These are phyloP conservation scores for Ceriagrion tenellum DNA, from an alignment of 2,888 invertebrate species.

Conservation along the genomic window DNA sequence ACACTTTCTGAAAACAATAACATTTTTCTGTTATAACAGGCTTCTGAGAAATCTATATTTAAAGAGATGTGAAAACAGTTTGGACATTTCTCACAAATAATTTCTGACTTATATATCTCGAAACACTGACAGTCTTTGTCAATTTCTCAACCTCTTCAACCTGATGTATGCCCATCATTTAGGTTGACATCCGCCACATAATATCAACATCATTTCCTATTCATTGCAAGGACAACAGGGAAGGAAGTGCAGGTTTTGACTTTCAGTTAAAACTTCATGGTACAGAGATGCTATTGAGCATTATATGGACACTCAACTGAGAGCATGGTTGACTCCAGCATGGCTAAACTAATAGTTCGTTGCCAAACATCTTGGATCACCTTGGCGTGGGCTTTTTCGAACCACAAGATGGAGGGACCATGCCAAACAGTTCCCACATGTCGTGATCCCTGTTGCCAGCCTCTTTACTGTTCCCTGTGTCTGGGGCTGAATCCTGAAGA, in stretches of 20 bases:
- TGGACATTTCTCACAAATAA: neutral
- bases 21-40: neutral
- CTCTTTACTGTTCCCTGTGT: slow-evolving; percentile 14
- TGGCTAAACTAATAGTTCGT: neutral
- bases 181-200: neutral
- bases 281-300: neutral
- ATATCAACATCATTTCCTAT: neutral
- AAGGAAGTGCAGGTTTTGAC: neutral
- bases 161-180: neutral
- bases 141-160: neutral
- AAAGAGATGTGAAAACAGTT: neutral
- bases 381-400: slow-evolving; percentile 21
- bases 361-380: neutral
- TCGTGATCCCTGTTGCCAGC: neutral
- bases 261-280: neutral
- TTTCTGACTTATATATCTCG: neutral
- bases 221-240: neutral
- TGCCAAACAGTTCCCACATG: slow-evolving; percentile 47
- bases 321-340: neutral
- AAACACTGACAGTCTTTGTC: neutral
- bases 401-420: slow-evolving; percentile 14
- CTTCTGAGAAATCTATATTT: neutral
- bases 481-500: slow-evolving; percentile 46
- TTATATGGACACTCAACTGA: neutral
- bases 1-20: neutral